Percentiles rank a stretch among this genome's conserved stretches.
These are phyloP conservation scores for Agrilus biguttatus DNA, from an alignment of 2,888 invertebrate species.

Conservation along the genomic window DNA sequence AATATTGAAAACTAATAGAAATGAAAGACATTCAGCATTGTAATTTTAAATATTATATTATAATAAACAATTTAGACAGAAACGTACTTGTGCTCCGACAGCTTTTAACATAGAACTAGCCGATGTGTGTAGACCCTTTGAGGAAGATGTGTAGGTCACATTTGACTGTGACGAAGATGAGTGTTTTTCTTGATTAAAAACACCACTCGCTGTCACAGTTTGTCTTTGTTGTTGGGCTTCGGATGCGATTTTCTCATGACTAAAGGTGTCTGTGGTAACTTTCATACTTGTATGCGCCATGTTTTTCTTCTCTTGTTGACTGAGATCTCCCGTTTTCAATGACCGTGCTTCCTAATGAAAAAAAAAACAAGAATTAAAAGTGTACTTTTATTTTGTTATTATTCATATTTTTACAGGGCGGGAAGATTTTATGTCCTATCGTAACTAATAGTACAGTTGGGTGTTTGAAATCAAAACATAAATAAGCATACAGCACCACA, in stretches of 20 bases:
- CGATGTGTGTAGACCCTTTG: conserved; percentile 57
- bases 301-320: conserved; percentile 75
- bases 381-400: too few species aligned
- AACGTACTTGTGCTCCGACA: conserved; percentile 17
- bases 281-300: conserved; percentile 73
- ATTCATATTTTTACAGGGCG: too few species aligned
- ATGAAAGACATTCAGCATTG: too few species aligned
- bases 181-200: conserved; percentile 57
- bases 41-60: too few species aligned
- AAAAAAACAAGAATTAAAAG: conserved; percentile 7
- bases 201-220: conserved; percentile 64
- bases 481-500: too few species aligned
- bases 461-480: too few species aligned
- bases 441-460: too few species aligned
- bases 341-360: conserved; percentile 69
- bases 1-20: too few species aligned
- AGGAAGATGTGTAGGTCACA: conserved; percentile 65
- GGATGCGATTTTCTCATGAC: conserved; percentile 59
- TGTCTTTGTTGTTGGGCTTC: conserved; percentile 60
- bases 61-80: too few species aligned
- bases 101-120: conserved; percentile 26
- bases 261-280: conserved; percentile 73
- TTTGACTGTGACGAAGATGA: conserved; percentile 61
- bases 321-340: conserved; percentile 68
- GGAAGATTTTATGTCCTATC: too few species aligned